Percentiles rank a stretch among this genome's conserved stretches.
phyloP scores from a whole-genome alignment of 2,113 vertebrate species.

The Indri indri region DNA sequence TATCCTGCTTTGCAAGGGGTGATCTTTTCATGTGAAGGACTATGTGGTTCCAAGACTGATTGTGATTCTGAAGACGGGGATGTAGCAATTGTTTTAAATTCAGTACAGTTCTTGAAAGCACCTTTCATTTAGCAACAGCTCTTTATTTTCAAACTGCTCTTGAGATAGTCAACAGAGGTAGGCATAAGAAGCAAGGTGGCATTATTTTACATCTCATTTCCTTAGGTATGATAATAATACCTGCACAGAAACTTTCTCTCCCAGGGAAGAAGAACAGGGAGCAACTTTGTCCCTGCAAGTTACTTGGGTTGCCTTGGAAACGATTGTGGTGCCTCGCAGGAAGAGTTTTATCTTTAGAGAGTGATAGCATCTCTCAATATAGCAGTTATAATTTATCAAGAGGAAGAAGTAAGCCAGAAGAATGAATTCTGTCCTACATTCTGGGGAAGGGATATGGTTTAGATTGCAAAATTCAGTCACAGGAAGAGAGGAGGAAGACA shows the following conservation, averaged over 20 bases:
- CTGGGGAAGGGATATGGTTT: neutral
- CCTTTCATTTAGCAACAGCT: neutral
- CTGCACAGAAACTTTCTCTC: neutral
- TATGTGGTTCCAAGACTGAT: neutral
- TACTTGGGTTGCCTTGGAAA: neutral
- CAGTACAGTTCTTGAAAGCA: neutral
- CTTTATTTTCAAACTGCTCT: neutral
- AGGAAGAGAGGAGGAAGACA: neutral
- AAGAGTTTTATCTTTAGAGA: slow-evolving; percentile 1
- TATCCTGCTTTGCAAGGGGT: neutral
- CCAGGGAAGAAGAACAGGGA: neutral
- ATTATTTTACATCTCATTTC: neutral
- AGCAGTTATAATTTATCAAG: neutral
- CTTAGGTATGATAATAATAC: neutral
- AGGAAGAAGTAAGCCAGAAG: neutral
- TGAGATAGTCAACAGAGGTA: neutral
- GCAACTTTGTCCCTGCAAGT: neutral
- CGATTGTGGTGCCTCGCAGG: neutral
- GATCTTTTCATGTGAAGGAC: neutral
- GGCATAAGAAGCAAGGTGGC: neutral
- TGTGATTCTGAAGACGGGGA: neutral
- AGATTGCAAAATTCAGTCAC: neutral
- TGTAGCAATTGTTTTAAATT: neutral
- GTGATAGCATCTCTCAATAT: neutral
- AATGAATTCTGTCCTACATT: slow-evolving; percentile 20